Evolutionary conservation across 1,140 invertebrate species (phyloP), one percentile per base, ranked within the genome.

Genomic region (Penaeus chinensis): DNA sequence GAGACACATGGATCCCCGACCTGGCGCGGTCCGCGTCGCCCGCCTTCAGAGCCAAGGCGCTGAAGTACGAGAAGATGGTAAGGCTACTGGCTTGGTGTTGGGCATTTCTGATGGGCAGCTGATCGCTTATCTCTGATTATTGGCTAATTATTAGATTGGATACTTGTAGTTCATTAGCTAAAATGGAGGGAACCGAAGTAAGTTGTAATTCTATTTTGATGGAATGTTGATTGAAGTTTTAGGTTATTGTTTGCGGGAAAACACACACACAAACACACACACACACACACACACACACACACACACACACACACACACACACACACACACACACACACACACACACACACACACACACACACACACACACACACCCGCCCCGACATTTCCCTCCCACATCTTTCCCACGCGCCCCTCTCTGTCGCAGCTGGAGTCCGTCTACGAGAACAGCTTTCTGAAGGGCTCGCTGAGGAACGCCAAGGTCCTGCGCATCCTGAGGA

Each of bases 1-100:
- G 95, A 1, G 96, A 96, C 91, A 93, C 94, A 13, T 96, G 94
- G 89, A 92, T 93, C 88, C 92, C 93, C n/a, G 93, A 93, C 90
- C 91, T 95, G 54, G 92, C 93, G 69, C 91, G 94, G 61, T 93
- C 92, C 61, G 93, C 92, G 0, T 94, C 94, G 61, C 92, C 92
- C 90, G 92, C 93, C 60, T 94, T 93, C 86, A 91, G 92, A 22
- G 94, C 94, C 79, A 95, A 95, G 91, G 93, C 94, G 66, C 91
- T 94, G 37, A 94, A 93, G 91, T 95, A 95, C 90, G 94, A 94
- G 91, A 93, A 92, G 90, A 93, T 94, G 89, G 94, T 94, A 91
- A 93, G 93, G 86, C 3, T 0, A 24, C 16, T 54, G 19, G 22
- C 42, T 24, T n/a, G 62, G 20, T 20, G 60, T 16, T 13, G 24